phyloP scores from a whole-genome alignment of 2,797 vertebrate genomes.

The Aphelocoma californica region DNA sequence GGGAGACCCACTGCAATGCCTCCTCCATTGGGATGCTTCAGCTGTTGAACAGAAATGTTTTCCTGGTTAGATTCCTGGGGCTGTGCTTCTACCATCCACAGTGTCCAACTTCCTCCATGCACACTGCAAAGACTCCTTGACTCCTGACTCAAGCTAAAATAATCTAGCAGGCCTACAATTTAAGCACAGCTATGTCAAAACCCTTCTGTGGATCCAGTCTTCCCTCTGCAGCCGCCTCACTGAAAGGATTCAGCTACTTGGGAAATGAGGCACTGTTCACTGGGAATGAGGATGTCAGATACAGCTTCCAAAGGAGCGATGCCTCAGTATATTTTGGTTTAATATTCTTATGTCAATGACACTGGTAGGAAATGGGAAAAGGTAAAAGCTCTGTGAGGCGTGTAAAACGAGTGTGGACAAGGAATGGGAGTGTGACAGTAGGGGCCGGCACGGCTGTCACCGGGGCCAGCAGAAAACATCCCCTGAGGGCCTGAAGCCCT shows the following conservation, averaged over 20 bases:
- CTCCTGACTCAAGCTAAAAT: neutral
- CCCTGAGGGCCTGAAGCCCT: neutral
- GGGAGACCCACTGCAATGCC: rapidly evolving
- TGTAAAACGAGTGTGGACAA: neutral
- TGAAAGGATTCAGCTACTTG: neutral
- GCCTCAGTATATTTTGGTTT: neutral
- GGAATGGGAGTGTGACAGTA: neutral
- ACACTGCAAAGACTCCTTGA: neutral
- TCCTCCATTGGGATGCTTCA: rapidly evolving
- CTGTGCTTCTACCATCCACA: neutral
- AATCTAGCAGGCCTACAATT: neutral
- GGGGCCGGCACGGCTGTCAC: neutral
- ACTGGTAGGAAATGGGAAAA: neutral
- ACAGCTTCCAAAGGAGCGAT: rapidly evolving
- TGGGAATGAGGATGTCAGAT: neutral
- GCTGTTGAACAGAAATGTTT: neutral
- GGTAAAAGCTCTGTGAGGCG: neutral
- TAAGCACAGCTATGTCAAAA: neutral
- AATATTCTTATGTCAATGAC: neutral
- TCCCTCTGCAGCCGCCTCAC: neutral
- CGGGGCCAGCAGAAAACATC: neutral
- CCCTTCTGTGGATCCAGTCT: neutral
- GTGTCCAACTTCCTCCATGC: neutral
- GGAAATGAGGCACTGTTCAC: neutral
- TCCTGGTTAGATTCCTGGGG: neutral